A percentile compares a stretch with the other conserved stretches of the same genome.
phyloP scores from a whole-genome alignment of 2,797 vertebrate species.

The Sebastes taczanowskii region DNA sequence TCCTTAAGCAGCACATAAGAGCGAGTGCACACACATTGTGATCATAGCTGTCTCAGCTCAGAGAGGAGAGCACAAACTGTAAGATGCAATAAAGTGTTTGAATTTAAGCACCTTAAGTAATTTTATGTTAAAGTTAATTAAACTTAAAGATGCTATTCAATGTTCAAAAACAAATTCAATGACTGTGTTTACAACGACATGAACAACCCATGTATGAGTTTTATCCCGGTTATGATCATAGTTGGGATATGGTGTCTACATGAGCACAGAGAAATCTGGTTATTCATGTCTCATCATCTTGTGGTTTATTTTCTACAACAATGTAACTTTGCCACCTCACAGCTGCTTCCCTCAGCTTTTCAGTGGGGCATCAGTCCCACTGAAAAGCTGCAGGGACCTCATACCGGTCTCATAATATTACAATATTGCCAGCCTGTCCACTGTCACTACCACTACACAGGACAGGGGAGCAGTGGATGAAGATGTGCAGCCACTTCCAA shows the following conservation, averaged over 20 bases:
- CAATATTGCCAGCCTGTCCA: neutral
- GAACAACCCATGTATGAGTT: too few relatives aligned
- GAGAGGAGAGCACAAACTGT: neutral
- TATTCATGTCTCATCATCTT: too few relatives aligned
- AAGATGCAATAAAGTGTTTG: neutral
- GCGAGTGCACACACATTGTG: neutral
- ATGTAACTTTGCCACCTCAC: too few relatives aligned
- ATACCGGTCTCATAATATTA: too few relatives aligned
- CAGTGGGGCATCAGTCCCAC: too few relatives aligned
- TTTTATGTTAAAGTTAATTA: neutral
- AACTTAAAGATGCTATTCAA: neutral
- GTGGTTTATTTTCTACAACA: fast-evolving
- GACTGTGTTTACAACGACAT: too few relatives aligned
- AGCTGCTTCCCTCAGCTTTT: too few relatives aligned
- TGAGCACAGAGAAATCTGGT: too few relatives aligned
- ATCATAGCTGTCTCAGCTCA: neutral
- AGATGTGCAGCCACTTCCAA: neutral
- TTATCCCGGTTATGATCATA: too few relatives aligned
- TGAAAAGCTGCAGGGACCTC: too few relatives aligned
- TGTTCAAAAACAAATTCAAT: neutral
- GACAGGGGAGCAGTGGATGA: neutral
- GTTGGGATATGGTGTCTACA: too few relatives aligned
- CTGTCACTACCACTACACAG: neutral
- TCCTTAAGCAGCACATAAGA: neutral
- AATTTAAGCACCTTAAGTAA: neutral